Conservation (phyloP, 2,797 vertebrate genomes). For the Forpus xanthops region DNA sequence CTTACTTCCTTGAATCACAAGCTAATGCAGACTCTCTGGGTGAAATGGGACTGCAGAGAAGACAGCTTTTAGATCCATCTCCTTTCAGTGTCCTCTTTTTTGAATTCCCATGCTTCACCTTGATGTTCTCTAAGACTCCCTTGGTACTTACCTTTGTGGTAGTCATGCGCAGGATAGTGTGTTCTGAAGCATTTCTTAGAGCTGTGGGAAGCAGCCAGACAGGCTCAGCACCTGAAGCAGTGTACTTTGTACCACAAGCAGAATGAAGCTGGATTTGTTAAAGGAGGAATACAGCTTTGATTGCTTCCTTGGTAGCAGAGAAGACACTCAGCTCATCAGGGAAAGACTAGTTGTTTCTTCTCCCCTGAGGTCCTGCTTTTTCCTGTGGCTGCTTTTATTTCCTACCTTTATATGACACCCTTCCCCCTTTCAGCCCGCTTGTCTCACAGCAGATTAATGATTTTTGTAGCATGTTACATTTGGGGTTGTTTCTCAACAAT, state of each 20-base stretch:
- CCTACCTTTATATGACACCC: not conserved
- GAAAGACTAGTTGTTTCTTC: not conserved
- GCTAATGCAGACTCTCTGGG: not conserved
- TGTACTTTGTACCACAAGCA: not conserved
- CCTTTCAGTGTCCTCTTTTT: not conserved
- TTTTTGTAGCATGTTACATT: not conserved
- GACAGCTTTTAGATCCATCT: not conserved
- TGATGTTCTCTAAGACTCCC: not conserved
- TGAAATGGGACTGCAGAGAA: not conserved
- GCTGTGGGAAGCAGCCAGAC: not conserved
- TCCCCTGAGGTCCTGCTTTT: not conserved
- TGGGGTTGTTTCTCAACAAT: not conserved
- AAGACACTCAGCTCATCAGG: not conserved
- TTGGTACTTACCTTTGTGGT: not conserved
- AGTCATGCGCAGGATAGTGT: fast-evolving
- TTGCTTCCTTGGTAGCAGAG: not conserved
- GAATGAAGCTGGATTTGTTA: not conserved
- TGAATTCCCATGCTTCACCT: not conserved
- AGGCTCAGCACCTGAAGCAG: not conserved
- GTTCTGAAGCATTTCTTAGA: not conserved
- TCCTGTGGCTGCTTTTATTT: not conserved
- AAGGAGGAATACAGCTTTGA: not conserved
- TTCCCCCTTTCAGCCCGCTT: not conserved
- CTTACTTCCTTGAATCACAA: not conserved
- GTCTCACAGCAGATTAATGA: not conserved